Evolutionary conservation across 2,113 vertebrate species (phyloP), one percentile per base, ranked within the genome.

Genomic region (Solenodon paradoxus): DNA sequence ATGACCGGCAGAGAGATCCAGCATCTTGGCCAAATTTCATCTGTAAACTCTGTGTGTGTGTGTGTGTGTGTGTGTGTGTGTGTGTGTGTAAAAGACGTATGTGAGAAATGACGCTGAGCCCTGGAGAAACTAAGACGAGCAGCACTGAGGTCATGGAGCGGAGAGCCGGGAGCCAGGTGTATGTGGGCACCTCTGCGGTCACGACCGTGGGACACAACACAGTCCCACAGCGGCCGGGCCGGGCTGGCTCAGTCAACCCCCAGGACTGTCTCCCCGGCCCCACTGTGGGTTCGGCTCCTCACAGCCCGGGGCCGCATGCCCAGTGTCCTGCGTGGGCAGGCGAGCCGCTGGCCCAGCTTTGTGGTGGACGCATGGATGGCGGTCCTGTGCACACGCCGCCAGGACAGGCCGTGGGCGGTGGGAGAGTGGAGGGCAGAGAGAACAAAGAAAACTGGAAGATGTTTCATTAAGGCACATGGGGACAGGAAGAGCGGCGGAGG

Each of bases 151-250:
- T n/a, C n/a, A 2, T 68, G 77, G 49, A 87, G n/a, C 64, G 10
- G 47, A 16, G 2, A 3, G 47, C 40, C 22, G 15, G 3, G 30
- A 35, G 49, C 15, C 4, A 12, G 20, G 49, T 3, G 45, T 6
- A 1, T 42, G 7, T 0, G 38, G 55, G 45, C 42, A n/a, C n/a
- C n/a, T n/a, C n/a, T n/a, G 59, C 68, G 5, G 3, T 26, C 4
- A 19, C 1, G 2, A 7, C 2, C 7, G 5, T 0, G 5, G 1
- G 42, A 28, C 20, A 4, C 7, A 20, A 5, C 2, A 30, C 2
- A 0, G 9, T 1, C 30, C 15, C 0, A 30, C 7, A 2, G 4
- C 0, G 3, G 42, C 74, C 19, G 49, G 7, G 4, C 6, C 5
- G 6, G 30, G n/a, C 80, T 38, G 75, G 16, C 28, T 5, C n/a